Base-by-base conservation (phyloP, 64 coral and sea anemone species). In the Dendronephthya gigantea region DNA sequence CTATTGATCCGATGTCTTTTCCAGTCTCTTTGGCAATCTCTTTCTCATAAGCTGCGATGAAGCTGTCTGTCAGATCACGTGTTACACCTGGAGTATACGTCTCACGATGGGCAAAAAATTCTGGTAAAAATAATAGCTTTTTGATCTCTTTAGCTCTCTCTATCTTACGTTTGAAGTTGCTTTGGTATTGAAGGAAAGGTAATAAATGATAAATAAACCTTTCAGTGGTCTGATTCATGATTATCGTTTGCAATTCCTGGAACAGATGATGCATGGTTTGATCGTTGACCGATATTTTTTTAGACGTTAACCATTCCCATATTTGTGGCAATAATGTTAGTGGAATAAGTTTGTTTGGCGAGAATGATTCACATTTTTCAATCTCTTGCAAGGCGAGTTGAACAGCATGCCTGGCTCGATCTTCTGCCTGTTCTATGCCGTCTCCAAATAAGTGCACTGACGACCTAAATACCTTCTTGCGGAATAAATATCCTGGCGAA, bases 51-150 rank as follows among this genome's bases (percentile, higher is more conserved):
- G 62, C 68, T 55, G 45, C 72, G 9, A 90, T 86, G 27, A 90
- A 29, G 14, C 59, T 84, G 51, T 86, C 84, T 47, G 81, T 39
- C 17, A 90, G 62, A 43, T 90, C 89, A 12, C 89, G 65, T 6
- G 52, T 75, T 25, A 85, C 81, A 35, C 79, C 79, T 49, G 84
- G 68, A 19, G 84, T 49, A 23, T 86, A 90, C 0, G 83, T 85
- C 15, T 90, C 38, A 1, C 16, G 30, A 27, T 90, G 89, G 2
- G 50, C 89, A 10, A 81, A 66, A 30, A 81, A 90, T 27, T 90
- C 35, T 1, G 48, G 69, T 28, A 34, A 0, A 17, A 43, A 59
- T 0, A 86, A 19, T 7, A 28, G 14, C 14, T 85, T n/a, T 25
- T 27, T 86, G 84, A 59, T 85, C 28, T 86, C 2, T 41, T 39